Conservation (phyloP, 2,888 invertebrate species). For the Empis livida region DNA sequence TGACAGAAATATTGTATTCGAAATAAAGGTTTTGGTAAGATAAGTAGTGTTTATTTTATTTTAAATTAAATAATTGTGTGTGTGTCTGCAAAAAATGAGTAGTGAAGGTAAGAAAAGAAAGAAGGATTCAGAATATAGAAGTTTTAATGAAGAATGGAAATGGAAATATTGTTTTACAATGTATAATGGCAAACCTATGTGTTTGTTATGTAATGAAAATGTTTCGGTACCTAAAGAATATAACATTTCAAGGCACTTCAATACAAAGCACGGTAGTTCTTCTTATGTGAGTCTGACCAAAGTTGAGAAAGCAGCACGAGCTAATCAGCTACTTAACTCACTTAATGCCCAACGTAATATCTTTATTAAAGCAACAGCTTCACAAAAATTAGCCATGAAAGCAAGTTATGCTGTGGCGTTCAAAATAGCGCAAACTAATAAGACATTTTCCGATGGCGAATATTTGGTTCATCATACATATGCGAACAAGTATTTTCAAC, state of each 20-base stretch:
- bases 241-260: slow-evolving; percentile 1
- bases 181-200: not conserved
- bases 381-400: not conserved
- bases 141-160: too few species aligned
- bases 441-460: not conserved
- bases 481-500: not conserved
- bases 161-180: not conserved
- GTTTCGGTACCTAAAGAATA: not conserved
- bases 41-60: not conserved
- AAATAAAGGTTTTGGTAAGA: not conserved
- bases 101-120: not conserved
- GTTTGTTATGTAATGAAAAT: slow-evolving; percentile 1
- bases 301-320: not conserved
- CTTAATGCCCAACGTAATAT: not conserved
- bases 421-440: not conserved
- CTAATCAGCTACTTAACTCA: not conserved
- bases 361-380: not conserved
- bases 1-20: not conserved
- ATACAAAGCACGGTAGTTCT: slow-evolving; percentile 1
- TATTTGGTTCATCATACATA: not conserved
- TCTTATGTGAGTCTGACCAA: not conserved
- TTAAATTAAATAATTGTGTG: too few species aligned
- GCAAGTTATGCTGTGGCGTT: not conserved
- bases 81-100: not conserved
- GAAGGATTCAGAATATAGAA: not conserved